These are phyloP conservation scores for Seriola quinqueradiata DNA, from an alignment of 2,113 vertebrate genomes.

Conservation along the genomic window DNA sequence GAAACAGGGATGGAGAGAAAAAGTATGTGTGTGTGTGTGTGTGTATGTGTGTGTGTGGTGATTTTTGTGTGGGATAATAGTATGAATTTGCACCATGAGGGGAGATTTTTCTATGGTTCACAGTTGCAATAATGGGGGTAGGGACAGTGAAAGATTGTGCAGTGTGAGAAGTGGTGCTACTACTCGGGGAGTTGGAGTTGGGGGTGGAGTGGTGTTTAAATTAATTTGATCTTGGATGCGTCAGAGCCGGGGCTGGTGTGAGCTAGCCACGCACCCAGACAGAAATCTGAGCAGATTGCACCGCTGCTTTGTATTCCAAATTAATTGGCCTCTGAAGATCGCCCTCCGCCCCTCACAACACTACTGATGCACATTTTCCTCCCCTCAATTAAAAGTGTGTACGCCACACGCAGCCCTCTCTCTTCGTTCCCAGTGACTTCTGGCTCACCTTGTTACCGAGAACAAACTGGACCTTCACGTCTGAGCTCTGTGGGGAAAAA, in stretches of 20 bases:
- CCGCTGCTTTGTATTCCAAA: constrained; percentile 85
- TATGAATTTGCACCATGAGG: constrained; percentile 41
- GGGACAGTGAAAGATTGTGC: constrained; percentile 26
- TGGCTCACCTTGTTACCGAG: constrained; percentile 64
- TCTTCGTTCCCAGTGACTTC: constrained; percentile 55
- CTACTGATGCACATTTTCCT: constrained; percentile 78
- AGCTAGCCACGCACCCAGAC: constrained; percentile 64
- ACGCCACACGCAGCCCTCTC: constrained; percentile 59
- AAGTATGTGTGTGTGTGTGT: neutral
- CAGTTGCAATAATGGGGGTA: constrained; percentile 47
- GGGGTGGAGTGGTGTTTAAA: constrained; percentile 67
- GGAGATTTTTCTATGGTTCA: constrained; percentile 47
- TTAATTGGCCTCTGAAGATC: constrained; percentile 88
- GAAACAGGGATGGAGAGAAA: constrained; percentile 27
- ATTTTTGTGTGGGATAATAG: constrained; percentile 46
- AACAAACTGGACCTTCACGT: constrained; percentile 69
- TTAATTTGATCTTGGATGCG: constrained; percentile 79
- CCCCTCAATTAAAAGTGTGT: constrained; percentile 81
- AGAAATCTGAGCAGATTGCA: constrained; percentile 83
- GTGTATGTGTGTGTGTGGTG: neutral
- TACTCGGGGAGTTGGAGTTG: constrained; percentile 23
- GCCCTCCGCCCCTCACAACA: constrained; percentile 69
- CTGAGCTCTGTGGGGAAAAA: constrained; percentile 16
- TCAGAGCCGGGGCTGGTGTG: constrained; percentile 70
- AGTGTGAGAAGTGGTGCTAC: constrained; percentile 21